A percentile compares a stretch with the other conserved stretches of the same genome.
Conservation (phyloP, 2,888 invertebrate genomes). For the Andricus quercusramuli region DNA sequence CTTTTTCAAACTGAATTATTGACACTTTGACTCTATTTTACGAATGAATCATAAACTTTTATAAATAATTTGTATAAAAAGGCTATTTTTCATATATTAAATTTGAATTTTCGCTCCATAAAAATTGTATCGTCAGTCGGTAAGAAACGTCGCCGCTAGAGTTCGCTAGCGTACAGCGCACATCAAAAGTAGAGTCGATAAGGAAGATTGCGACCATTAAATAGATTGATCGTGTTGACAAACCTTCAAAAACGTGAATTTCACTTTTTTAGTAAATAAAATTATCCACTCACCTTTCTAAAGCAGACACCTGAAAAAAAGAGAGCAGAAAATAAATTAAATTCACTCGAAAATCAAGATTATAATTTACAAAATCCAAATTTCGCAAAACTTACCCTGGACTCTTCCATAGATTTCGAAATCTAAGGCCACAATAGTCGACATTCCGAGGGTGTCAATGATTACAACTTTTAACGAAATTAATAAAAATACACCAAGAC, state of each 20-base stretch:
- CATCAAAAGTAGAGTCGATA: neutral
- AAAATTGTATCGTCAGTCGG: neutral
- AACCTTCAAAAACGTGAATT: neutral
- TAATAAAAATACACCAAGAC: slow-evolving; percentile 23
- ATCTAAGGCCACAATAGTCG: slow-evolving; percentile 70
- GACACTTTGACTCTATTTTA: no score
- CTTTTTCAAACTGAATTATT: no score
- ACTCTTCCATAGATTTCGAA: slow-evolving; percentile 77
- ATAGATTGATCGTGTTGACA: neutral
- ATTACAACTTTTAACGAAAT: slow-evolving; percentile 22
- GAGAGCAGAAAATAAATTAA: slow-evolving; percentile 1
- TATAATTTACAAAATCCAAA: neutral
- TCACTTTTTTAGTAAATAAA: neutral
- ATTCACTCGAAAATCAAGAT: neutral
- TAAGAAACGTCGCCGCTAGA: neutral
- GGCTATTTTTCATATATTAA: no score
- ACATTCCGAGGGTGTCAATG: slow-evolving; percentile 53
- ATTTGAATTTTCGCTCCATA: no score
- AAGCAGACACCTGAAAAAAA: slow-evolving; percentile 76
- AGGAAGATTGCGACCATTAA: neutral
- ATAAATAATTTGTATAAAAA: no score
- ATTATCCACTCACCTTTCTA: slow-evolving; percentile 71
- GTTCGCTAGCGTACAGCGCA: neutral
- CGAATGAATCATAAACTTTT: no score
- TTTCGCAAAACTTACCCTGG: slow-evolving; percentile 68